Conservation (phyloP, 1,140 invertebrate species). For the Nasonia giraulti region DNA sequence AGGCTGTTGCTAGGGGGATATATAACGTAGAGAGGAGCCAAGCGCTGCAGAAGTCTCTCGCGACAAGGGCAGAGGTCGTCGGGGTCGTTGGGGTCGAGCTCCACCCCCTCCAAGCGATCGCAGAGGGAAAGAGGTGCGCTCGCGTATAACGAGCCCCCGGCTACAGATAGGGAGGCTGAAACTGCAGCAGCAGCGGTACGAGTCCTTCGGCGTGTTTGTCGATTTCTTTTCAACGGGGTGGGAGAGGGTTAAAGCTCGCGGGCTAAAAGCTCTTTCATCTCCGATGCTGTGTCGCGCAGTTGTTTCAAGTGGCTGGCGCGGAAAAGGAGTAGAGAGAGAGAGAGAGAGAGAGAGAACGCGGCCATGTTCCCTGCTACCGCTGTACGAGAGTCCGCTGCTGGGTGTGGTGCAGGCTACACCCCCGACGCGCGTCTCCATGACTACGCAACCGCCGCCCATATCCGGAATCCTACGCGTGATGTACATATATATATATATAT, state of each 20-base stretch:
- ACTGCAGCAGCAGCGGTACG: not conserved
- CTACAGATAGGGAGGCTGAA: not conserved
- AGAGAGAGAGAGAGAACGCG: not conserved
- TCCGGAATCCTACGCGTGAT: not conserved
- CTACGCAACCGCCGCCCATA: slow-evolving; percentile 37
- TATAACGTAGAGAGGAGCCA: not conserved
- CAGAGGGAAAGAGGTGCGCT: not conserved
- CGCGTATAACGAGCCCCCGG: slow-evolving; percentile 12
- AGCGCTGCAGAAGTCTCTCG: not conserved
- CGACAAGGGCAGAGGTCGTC: slow-evolving; percentile 44
- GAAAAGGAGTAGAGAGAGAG: not conserved
- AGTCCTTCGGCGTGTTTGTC: slow-evolving; percentile 41
- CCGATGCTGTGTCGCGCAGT: not conserved
- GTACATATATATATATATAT: too few relatives aligned
- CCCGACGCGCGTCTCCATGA: slow-evolving; percentile 17
- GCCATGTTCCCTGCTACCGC: slow-evolving; percentile 18
- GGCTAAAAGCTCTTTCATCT: not conserved
- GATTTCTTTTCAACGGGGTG: not conserved
- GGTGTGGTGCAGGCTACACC: slow-evolving; percentile 28
- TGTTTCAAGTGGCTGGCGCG: not conserved
- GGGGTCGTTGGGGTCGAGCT: slow-evolving; percentile 15
- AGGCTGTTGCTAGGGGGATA: slow-evolving; percentile 40
- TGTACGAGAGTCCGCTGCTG: not conserved
- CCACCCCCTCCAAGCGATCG: not conserved
- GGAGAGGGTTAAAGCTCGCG: slow-evolving; percentile 11